Evolutionary conservation across 1,140 invertebrate species (phyloP).

Genomic region (Pseudomyrmex dendroicus): DNA sequence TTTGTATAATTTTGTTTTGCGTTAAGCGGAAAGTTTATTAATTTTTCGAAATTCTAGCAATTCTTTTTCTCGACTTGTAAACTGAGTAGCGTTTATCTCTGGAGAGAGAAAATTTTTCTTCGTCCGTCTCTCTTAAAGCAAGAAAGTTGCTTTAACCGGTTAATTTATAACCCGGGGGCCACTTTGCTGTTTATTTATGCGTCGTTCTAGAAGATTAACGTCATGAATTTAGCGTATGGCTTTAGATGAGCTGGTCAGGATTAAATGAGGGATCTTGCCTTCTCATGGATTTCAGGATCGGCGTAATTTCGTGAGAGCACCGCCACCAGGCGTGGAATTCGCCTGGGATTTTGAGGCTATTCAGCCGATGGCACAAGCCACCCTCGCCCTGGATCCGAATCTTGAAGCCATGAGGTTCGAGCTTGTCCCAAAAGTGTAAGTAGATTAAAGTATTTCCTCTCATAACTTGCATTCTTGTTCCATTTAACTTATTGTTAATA

Average conservation of each 20-base stretch:
- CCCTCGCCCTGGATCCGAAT: slow-evolving; percentile 97
- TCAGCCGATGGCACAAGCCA: slow-evolving; percentile 96
- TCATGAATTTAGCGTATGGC: slow-evolving; percentile 29
- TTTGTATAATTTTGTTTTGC: no score
- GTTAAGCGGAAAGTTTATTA: no score
- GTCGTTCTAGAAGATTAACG: slow-evolving; percentile 15
- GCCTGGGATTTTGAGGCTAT: slow-evolving; percentile 97
- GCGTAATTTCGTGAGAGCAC: slow-evolving; percentile 98
- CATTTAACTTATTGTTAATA: background rate
- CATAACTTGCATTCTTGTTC: background rate
- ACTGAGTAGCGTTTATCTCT: background rate
- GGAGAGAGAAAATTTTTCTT: background rate
- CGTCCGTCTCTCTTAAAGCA: no score
- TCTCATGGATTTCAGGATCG: slow-evolving; percentile 90
- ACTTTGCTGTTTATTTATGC: slow-evolving; percentile 20
- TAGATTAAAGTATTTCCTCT: slow-evolving; percentile 67
- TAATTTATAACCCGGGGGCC: background rate
- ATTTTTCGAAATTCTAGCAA: no score
- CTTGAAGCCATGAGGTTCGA: slow-evolving; percentile 99
- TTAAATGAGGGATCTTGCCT: slow-evolving; percentile 18
- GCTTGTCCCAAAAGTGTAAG: slow-evolving; percentile 98
- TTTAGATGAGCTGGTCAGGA: slow-evolving; percentile 5
- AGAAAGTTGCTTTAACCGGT: background rate
- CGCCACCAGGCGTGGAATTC: slow-evolving; percentile 97
- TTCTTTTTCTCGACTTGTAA: background rate